phyloP scores from a whole-genome alignment of 1,140 invertebrate species.

The Zelostemma sp. region DNA sequence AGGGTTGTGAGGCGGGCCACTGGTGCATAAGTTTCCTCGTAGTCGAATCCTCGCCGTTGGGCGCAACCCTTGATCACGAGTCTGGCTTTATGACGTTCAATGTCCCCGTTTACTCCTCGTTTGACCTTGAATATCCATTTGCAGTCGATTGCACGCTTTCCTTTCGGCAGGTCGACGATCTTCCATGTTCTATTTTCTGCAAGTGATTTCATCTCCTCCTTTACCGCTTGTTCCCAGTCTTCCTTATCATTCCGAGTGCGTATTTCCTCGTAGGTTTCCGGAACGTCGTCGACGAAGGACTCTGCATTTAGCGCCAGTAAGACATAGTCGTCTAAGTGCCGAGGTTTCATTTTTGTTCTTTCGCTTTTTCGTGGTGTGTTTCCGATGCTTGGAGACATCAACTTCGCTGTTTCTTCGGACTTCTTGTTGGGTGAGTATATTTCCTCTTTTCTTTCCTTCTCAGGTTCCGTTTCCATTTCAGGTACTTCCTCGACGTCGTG shows the following conservation, averaged over 20 bases:
- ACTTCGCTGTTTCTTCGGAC: not conserved
- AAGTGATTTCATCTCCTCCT: conserved; percentile 5
- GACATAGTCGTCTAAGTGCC: conserved; percentile 7
- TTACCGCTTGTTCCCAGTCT: conserved; percentile 34
- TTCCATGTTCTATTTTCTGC: not conserved
- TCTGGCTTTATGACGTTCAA: not conserved
- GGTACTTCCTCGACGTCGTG: not conserved
- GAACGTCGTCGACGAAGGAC: conserved; percentile 19
- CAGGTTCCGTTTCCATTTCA: not conserved
- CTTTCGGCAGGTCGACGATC: not conserved
- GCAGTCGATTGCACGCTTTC: not conserved
- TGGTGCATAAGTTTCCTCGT: not conserved
- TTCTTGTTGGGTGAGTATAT: not conserved
- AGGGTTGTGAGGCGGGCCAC: not conserved
- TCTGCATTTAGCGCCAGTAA: conserved; percentile 12
- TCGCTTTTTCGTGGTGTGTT: not conserved
- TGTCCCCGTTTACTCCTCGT: conserved; percentile 3
- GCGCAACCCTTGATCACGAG: not conserved
- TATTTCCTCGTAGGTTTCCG: not conserved
- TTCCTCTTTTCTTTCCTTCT: not conserved
- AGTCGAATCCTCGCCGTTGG: not conserved
- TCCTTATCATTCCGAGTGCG: not conserved
- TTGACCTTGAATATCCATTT: not conserved
- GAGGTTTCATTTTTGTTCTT: conserved; percentile 1
- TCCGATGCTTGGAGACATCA: not conserved